Base-by-base conservation (phyloP, 2,888 invertebrate species). In the Schizotus pectinicornis region DNA sequence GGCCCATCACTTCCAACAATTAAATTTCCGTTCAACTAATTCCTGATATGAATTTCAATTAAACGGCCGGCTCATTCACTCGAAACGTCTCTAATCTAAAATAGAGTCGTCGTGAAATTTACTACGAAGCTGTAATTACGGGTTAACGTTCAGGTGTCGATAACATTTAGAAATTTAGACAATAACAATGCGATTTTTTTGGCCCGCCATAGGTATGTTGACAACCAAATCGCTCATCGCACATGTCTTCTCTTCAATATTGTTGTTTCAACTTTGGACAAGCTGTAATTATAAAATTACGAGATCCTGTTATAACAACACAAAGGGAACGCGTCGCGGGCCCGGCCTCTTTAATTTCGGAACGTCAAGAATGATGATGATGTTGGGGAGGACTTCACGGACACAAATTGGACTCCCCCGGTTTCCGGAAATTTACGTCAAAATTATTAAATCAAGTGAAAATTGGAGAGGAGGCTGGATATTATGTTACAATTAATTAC, bases 221-320 rank as follows among this genome's bases (percentile, higher is more conserved):
- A 41, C 54, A 13, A 33, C 11, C 38, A 31, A 48, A 38, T 31
- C 37, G 50, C 30, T 51, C 11, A 33, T 54, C 47, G 54, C 54
- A 47, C 54, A 53, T 54, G 54, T 47, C 46, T 38, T 45, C 46
- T 42, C 53, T 46, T 54, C 46, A 38, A 47, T 54, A 47, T 57
- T 57, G 56, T 43, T 49, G 52, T 57, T 57, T 52, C 57, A 47
- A 57, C 52, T 52, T 52, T 22, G 47, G 57, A 57, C 57, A 57
- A 57, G 52, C 32, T 52, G 57, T 52, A 57, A 57, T 57, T 57
- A 57, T 57, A 57, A 57, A 57, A 57, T 57, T 57, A 57, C 48
- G 36, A 57, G 48, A 39, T 57, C 57, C 57, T 57, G 57, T 57
- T 57, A 57, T 51, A 57, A 57, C 52, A 45, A 50, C 52, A 57